phyloP scores from a whole-genome alignment of 2,888 invertebrate genomes.

The Spicauda simplicius region DNA sequence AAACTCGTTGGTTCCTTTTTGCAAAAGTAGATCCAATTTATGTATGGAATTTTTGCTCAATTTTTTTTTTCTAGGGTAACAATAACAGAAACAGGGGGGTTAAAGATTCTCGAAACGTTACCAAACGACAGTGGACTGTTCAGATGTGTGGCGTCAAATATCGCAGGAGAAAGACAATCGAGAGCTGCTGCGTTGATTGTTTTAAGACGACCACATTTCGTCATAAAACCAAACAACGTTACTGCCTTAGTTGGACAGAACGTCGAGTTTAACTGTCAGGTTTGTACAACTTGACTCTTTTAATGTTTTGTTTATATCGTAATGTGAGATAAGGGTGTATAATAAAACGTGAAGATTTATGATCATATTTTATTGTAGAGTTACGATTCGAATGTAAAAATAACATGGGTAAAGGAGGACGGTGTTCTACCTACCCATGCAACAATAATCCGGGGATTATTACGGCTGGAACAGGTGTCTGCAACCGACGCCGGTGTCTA shows the following conservation, averaged over 20 bases:
- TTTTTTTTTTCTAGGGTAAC: slow-evolving; percentile 83
- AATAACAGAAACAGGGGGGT: slow-evolving; percentile 94
- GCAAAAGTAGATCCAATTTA: no score
- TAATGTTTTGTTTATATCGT: slow-evolving; percentile 27
- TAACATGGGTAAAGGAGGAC: slow-evolving; percentile 80
- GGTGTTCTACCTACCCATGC: slow-evolving; percentile 73
- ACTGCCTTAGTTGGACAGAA: slow-evolving; percentile 93
- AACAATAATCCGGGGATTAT: slow-evolving; percentile 71
- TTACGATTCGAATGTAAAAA: slow-evolving; percentile 75
- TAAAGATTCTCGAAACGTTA: slow-evolving; percentile 95
- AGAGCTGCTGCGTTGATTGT: slow-evolving; percentile 92
- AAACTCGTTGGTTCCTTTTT: no score
- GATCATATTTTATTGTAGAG: slow-evolving; percentile 62
- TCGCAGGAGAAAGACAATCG: slow-evolving; percentile 94
- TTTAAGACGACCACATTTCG: slow-evolving; percentile 93
- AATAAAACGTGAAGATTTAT: slow-evolving; percentile 33
- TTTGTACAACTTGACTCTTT: slow-evolving; percentile 45
- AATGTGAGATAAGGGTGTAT: slow-evolving; percentile 12
- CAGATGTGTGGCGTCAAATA: slow-evolving; percentile 95
- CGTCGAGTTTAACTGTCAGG: slow-evolving; percentile 93
- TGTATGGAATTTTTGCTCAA: slow-evolving; percentile 4
- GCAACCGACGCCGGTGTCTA: slow-evolving; percentile 95
- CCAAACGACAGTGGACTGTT: slow-evolving; percentile 96
- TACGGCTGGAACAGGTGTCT: slow-evolving; percentile 93
- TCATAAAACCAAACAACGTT: slow-evolving; percentile 93